phyloP scores from a whole-genome alignment of 2,113 vertebrate genomes.

The Camelus dromedarius region DNA sequence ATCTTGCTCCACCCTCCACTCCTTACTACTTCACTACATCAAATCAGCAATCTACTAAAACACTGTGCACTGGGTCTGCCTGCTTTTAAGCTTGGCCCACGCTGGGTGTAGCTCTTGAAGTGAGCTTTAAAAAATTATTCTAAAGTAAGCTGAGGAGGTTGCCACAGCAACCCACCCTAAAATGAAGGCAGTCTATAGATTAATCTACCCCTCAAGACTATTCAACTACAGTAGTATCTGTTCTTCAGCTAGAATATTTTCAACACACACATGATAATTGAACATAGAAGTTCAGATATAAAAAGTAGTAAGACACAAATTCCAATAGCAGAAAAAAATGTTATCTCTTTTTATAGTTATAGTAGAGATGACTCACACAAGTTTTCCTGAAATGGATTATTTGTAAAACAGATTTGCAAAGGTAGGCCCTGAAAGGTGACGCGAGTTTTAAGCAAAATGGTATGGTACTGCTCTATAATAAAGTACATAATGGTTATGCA shows the following conservation, averaged over 20 bases:
- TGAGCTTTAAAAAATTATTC: conserved; percentile 90
- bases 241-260: conserved; percentile 87
- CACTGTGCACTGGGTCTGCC: conserved; percentile 87
- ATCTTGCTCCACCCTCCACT: conserved; percentile 66
- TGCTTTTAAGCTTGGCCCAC: conserved; percentile 91
- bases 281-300: conserved; percentile 82
- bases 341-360: conserved; percentile 65
- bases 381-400: conserved; percentile 73
- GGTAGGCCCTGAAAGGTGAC: conserved; percentile 68
- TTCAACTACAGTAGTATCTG: conserved; percentile 87
- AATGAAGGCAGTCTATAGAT: conserved; percentile 90
- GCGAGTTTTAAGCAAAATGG: conserved; percentile 76
- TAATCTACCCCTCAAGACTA: conserved; percentile 90
- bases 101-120: conserved; percentile 90
- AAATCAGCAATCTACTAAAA: conserved; percentile 84
- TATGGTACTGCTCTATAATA: conserved; percentile 70
- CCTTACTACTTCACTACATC: conserved; percentile 82
- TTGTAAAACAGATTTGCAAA: conserved; percentile 75
- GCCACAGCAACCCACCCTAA: conserved; percentile 91
- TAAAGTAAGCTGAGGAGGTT: conserved; percentile 90
- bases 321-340: conserved; percentile 73
- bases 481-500: conserved; percentile 56
- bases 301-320: conserved; percentile 78
- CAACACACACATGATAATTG: conserved; percentile 83
- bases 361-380: conserved; percentile 55